Conservation (phyloP, 2,797 vertebrate genomes). For the Chrysocyon brachyurus region DNA sequence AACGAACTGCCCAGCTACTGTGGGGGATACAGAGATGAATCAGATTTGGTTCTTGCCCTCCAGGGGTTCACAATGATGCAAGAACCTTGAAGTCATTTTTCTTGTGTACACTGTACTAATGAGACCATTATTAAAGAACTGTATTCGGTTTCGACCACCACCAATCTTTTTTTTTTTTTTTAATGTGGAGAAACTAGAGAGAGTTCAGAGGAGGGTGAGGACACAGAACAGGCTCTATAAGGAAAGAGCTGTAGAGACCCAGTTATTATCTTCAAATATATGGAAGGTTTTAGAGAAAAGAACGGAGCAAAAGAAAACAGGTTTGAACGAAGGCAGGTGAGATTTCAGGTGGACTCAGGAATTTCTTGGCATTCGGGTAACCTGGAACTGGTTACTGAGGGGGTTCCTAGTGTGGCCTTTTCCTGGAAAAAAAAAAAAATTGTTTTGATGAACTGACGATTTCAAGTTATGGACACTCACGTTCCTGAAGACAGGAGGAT, state of each 20-base stretch:
- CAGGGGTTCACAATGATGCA: neutral
- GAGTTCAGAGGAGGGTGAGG: neutral
- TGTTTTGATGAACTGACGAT: neutral
- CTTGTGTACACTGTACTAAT: neutral
- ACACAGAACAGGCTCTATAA: neutral
- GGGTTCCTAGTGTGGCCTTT: neutral
- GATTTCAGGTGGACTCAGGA: constrained; percentile 12
- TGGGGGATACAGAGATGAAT: neutral
- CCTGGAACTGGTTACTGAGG: constrained; percentile 11
- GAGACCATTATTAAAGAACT: constrained; percentile 47
- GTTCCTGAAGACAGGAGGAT: neutral
- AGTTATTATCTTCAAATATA: neutral
- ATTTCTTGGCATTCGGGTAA: constrained; percentile 12
- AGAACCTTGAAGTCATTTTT: constrained; percentile 2
- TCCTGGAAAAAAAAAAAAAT: neutral
- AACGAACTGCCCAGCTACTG: neutral
- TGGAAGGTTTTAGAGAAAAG: constrained; percentile 35
- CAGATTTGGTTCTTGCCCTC: neutral
- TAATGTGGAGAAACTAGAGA: constrained; percentile 40
- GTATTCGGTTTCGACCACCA: neutral
- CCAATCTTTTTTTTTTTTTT: neutral
- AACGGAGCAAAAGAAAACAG: neutral
- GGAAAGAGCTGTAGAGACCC: neutral
- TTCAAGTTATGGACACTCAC: neutral
- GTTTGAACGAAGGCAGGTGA: neutral